phyloP scores from a whole-genome alignment of 2,888 invertebrate genomes.

The Amorpha juglandis region DNA sequence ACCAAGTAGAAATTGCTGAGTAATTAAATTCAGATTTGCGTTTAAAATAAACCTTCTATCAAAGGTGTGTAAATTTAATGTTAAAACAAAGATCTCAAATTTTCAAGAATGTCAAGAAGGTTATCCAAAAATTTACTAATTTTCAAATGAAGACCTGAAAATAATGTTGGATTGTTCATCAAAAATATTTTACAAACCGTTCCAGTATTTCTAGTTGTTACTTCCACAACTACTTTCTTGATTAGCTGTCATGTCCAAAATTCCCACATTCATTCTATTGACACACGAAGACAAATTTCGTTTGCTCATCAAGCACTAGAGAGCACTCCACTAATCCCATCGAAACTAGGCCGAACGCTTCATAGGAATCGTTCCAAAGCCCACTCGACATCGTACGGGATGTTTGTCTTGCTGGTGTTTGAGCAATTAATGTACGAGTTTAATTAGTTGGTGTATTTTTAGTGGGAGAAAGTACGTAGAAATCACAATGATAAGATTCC shows the following conservation, averaged over 20 bases:
- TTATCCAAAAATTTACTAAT: too few species aligned
- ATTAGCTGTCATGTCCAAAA: not conserved
- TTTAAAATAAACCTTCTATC: too few species aligned
- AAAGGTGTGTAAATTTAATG: too few species aligned
- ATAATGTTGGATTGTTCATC: too few species aligned
- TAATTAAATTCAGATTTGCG: too few species aligned
- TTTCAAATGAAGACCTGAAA: too few species aligned
- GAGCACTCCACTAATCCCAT: conserved; percentile 28
- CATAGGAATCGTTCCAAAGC: conserved; percentile 59
- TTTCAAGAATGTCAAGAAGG: too few species aligned
- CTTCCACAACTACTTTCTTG: not conserved
- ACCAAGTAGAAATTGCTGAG: too few species aligned
- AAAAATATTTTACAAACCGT: too few species aligned
- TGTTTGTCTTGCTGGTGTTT: conserved; percentile 20
- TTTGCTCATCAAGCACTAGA: conserved; percentile 23
- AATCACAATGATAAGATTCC: not conserved
- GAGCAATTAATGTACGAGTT: conserved; percentile 5
- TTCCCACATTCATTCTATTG: conserved; percentile 6
- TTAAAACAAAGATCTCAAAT: too few species aligned
- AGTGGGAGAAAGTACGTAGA: not conserved
- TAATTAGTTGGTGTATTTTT: conserved; percentile 14
- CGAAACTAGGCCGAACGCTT: conserved; percentile 54
- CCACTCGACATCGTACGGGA: conserved; percentile 41
- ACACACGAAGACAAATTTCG: conserved; percentile 18
- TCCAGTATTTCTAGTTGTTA: too few species aligned